Percentiles rank a stretch among this genome's conserved stretches.
Evolutionary conservation across 2,797 vertebrate species (phyloP).

Genomic region (Pipistrellus nathusii): DNA sequence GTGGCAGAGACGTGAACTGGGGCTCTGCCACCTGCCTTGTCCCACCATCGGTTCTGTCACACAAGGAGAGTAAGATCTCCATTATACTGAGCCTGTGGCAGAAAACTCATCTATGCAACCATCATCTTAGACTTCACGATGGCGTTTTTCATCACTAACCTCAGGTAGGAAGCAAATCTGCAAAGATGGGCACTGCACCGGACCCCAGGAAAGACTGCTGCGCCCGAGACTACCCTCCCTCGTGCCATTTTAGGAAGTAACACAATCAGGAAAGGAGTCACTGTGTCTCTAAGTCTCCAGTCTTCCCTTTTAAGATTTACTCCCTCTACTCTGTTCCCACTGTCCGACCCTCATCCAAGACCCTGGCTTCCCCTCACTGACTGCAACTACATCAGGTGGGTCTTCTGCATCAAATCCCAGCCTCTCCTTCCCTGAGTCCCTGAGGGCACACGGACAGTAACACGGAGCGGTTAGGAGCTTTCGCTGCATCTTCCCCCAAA

Average conservation of each 20-base stretch:
- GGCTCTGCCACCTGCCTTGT: background rate
- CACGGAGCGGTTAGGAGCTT: background rate
- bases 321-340: background rate
- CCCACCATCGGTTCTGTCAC: background rate
- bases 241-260: background rate
- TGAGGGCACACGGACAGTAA: accelerated
- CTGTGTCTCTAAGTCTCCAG: background rate
- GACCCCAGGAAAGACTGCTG: background rate
- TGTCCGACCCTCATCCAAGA: background rate
- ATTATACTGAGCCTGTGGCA: background rate
- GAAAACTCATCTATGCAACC: background rate
- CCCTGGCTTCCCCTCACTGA: background rate
- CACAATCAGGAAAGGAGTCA: background rate
- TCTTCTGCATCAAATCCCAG: background rate
- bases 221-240: background rate
- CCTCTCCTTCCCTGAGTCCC: background rate
- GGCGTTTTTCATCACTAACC: background rate
- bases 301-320: background rate
- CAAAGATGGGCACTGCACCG: background rate
- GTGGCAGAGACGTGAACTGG: background rate
- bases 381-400: background rate
- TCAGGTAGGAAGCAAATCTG: background rate
- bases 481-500: background rate
- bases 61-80: background rate
- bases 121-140: background rate